Percentiles rank a stretch among this genome's conserved stretches.
Conservation (phyloP, 2,113 vertebrate species). For the Stegostoma tigrinum region DNA sequence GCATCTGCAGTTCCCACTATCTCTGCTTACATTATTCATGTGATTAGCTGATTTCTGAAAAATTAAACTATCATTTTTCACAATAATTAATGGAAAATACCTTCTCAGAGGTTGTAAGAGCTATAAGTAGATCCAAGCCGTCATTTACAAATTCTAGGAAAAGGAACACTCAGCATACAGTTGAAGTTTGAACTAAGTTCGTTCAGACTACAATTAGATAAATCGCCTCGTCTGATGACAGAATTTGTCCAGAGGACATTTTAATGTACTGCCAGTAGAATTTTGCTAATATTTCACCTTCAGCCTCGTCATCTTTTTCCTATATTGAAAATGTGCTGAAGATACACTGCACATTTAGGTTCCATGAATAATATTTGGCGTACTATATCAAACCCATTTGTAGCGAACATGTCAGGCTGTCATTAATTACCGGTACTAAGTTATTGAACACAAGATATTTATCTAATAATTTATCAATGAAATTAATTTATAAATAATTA, state of each 20-base stretch:
- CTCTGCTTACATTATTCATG: neutral
- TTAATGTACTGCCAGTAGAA: neutral
- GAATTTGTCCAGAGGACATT: neutral
- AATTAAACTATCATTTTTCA: constrained; percentile 21
- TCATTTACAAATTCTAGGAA: constrained; percentile 1
- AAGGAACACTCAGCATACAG: neutral
- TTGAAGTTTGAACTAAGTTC: neutral
- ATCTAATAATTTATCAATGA: constrained; percentile 11
- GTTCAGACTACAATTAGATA: neutral
- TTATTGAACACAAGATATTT: neutral
- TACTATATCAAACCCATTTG: neutral
- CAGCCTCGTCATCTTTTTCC: neutral
- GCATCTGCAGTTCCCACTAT: no score
- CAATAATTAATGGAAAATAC: neutral
- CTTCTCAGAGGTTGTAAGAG: neutral
- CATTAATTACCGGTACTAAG: neutral
- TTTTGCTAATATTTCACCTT: neutral
- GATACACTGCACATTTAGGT: neutral
- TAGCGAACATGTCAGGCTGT: neutral
- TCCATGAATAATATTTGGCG: neutral
- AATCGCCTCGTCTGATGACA: neutral
- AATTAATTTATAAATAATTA: neutral
- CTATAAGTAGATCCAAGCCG: constrained; percentile 25
- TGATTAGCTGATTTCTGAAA: neutral
- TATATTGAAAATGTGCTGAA: neutral